Base-by-base conservation (phyloP, 2,113 vertebrate genomes). In the Lota lota region DNA sequence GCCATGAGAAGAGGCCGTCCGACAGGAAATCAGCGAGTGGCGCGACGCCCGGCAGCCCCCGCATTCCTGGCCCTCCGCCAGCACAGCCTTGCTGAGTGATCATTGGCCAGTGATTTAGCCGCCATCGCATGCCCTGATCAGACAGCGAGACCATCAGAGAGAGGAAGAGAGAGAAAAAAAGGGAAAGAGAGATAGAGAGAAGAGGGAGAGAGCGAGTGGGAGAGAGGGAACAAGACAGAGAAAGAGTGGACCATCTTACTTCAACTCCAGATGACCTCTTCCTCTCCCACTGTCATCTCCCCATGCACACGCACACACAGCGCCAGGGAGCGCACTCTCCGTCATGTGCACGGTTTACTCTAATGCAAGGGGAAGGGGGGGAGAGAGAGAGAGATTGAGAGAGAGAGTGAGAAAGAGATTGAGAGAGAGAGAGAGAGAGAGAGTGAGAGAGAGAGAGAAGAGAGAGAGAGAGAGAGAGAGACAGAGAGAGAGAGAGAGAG, bases 21-120 rank as follows among this genome's bases (percentile, higher is more conserved):
- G 78, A 90, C 85, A 89, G 90, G 90, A 92, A 91, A 88, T 87
- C 76, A 73, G 84, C 65, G 82, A 79, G 78, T 72, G 70, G 58
- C 1, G 7, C 40, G 12, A 47, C 40, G 40, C 80, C 83, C 82
- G 70, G 79, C 66, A 76, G 81, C 81, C 58, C 40, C 40, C 8
- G 72, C 75, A 83, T 85, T 85, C 77, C 81, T 85, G 87, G 82
- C 83, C 22, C 47, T 57, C 8, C 17, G 82, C 76, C 73, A n/a
- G 18, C 15, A 57, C 59, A 6, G 28, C 28, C 28, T 33, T 6
- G 28, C 61, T 36, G 64, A 63, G 51, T 72, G 74, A 74, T 63
- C 16, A n/a, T 72, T 57, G 69, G 64, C 57, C 65, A 54, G 70
- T 80, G 79, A 75, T 80, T 77, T 67, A 72, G 71, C 64, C 47